A percentile compares a stretch with the other conserved stretches of the same genome.
These are phyloP conservation scores for Rattus norvegicus DNA, from an alignment of 2,113 vertebrate genomes.

Conservation along the genomic window DNA sequence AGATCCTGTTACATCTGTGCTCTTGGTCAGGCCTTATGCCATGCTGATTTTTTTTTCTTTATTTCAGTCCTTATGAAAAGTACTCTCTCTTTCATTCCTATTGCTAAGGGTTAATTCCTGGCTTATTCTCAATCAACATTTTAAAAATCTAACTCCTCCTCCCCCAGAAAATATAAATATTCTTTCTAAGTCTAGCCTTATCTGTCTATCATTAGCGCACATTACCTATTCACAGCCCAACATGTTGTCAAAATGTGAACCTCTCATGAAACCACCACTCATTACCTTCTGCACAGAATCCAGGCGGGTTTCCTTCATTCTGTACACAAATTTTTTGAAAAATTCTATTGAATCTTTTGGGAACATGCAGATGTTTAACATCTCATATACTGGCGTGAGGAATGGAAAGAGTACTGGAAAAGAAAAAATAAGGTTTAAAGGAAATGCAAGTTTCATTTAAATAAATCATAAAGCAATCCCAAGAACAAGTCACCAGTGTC, in stretches of 20 bases:
- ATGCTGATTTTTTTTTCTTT: background rate
- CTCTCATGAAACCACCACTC: background rate
- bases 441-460: background rate
- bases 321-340: slow-evolving; percentile 30
- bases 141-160: background rate
- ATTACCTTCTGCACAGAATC: slow-evolving; percentile 55
- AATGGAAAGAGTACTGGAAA: slow-evolving; percentile 64
- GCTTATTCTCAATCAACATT: background rate
- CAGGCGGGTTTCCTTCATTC: slow-evolving; percentile 52
- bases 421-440: background rate
- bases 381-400: slow-evolving; percentile 18
- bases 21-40: background rate
- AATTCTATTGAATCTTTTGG: slow-evolving; percentile 9
- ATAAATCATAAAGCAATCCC: background rate
- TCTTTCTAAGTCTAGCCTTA: background rate
- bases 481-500: background rate
- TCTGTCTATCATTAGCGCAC: background rate
- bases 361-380: background rate
- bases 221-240: background rate
- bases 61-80: background rate
- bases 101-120: background rate
- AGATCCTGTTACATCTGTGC: background rate
- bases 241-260: background rate
- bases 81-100: background rate
- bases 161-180: background rate